phyloP scores from a whole-genome alignment of 2,888 invertebrate genomes.

The Augiades crinisus region DNA sequence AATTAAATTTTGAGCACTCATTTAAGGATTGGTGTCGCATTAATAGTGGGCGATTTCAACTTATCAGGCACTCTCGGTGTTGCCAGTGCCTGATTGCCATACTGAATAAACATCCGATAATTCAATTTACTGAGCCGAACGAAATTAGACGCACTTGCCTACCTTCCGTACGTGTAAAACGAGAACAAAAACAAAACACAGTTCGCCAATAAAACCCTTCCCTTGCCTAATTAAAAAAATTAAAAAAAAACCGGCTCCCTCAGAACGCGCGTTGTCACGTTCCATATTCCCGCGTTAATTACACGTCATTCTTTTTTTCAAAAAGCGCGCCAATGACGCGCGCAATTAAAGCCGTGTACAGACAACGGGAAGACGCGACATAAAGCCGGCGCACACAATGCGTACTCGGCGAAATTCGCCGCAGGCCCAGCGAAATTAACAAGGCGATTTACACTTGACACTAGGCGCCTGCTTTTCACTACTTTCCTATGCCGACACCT shows the following conservation, averaged over 20 bases:
- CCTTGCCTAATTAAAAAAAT: constrained; percentile 76
- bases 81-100: background rate
- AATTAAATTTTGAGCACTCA: constrained; percentile 41
- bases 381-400: constrained; percentile 79
- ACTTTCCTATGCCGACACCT: constrained; percentile 55
- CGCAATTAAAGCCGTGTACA: constrained; percentile 80
- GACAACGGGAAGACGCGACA: constrained; percentile 79
- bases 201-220: constrained; percentile 51
- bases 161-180: constrained; percentile 16
- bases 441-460: constrained; percentile 82
- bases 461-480: constrained; percentile 74
- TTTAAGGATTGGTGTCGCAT: constrained; percentile 23
- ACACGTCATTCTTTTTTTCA: constrained; percentile 81
- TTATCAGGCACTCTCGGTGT: background rate
- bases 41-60: constrained; percentile 5
- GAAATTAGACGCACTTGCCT: constrained; percentile 15
- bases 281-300: constrained; percentile 81
- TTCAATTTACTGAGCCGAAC: constrained; percentile 8
- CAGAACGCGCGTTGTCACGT: constrained; percentile 79
- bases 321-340: constrained; percentile 81
- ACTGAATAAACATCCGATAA: background rate
- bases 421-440: constrained; percentile 80
- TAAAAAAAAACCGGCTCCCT: constrained; percentile 68
- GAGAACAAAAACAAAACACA: constrained; percentile 42
- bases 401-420: constrained; percentile 80